Evolutionary conservation across 1,140 invertebrate species (phyloP), one percentile per base, ranked within the genome.

Genomic region (Drosophila asahinai): DNA sequence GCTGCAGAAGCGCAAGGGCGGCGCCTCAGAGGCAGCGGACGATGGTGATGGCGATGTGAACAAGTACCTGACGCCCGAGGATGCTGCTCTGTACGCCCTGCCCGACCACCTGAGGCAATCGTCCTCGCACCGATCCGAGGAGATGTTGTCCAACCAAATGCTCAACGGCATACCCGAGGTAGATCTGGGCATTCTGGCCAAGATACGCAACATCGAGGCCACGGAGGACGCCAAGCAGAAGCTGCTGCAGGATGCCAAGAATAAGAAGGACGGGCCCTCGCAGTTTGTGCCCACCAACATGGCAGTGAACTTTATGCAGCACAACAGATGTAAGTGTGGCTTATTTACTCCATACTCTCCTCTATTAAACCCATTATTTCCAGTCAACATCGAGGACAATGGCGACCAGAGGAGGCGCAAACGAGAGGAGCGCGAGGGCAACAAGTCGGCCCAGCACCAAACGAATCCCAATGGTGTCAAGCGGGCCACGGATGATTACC

Each of bases 91-190:
- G 22, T 95, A 96, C 80, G 96, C 97, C 14, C 94, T 98, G 19
- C 98, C 98, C 14, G 97, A 98, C 89, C 97, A 99, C 93, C 94
- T 99, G 52, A 94, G 96, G 84, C 95, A 96, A 78, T 97, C 96
- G 15, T 96, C 97, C 11, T 95, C 96, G 2, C 97, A 98, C 70
- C 92, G 95, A 86, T 98, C 97, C 17, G 99, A 99, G 94, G 99
- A 99, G 94, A 99, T 99, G 98, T 95, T 99, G 77, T 99, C 98
- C 7, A 99, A 99, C 95, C 99, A 99, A 95, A 99, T 99, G 99
- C 94, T 99, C 3, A 99, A 98, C 92, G 99, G 99, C 61, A 99
- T 99, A 77, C 99, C 99, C n/a, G 99, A 99, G 95, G 97, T 99
- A 2, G 99, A 99, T 94, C 94, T 99, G 47, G 99, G 99, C 42